Conservation (phyloP, 2,797 vertebrate genomes). For the Centropyge bicolor region DNA sequence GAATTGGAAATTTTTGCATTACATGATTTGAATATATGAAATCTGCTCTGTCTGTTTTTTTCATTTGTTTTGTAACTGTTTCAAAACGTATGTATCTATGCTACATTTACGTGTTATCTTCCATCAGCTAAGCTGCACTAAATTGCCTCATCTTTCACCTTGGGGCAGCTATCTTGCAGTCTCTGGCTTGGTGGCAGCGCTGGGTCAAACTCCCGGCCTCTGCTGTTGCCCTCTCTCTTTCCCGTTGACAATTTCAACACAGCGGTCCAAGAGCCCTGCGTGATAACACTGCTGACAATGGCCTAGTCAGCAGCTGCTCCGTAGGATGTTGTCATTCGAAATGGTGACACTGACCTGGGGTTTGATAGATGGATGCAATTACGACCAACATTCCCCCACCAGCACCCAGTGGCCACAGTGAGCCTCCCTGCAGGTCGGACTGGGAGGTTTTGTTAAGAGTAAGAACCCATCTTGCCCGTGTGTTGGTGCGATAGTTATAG, state of each 20-base stretch:
- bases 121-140: background rate
- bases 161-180: conserved; percentile 32
- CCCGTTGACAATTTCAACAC: conserved; percentile 54
- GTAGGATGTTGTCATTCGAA: conserved; percentile 69
- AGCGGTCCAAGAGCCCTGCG: conserved; percentile 42
- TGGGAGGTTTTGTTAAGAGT: conserved; percentile 23
- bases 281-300: conserved; percentile 72
- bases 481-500: background rate
- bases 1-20: conserved; percentile 10
- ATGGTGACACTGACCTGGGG: conserved; percentile 69
- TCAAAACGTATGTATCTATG: background rate
- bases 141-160: conserved; percentile 48
- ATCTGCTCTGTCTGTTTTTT: background rate
- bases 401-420: conserved; percentile 36
- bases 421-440: conserved; percentile 25
- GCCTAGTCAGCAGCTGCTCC: conserved; percentile 71
- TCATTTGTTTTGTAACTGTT: conserved; percentile 30
- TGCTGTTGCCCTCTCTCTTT: conserved; percentile 40
- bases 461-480: background rate
- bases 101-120: conserved; percentile 8
- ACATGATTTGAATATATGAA: conserved; percentile 22
- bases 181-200: conserved; percentile 22
- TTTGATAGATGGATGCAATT: conserved; percentile 77
- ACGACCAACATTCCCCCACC: conserved; percentile 52
- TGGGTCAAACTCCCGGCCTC: conserved; percentile 51